Evolutionary conservation across 2,888 invertebrate genomes (phyloP), one percentile per base, ranked within the genome.

Genomic region (Empis stercorea): DNA sequence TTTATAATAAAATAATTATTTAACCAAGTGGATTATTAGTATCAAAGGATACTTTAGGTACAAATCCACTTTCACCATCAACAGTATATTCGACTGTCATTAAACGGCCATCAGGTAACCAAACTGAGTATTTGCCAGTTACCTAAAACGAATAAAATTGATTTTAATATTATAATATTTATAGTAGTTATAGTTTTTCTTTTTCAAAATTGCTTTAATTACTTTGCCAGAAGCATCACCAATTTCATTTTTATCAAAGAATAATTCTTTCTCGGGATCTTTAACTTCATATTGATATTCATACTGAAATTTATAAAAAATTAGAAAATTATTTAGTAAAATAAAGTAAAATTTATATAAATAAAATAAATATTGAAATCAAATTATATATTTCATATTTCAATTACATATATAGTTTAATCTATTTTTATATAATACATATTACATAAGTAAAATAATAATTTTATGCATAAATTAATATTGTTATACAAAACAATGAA

Each of bases 261-360:
- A 81, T 41, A 80, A 74, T 48, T 76, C 72, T 54, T 80, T 79
- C 56, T 80, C 79, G 54, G 76, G 74, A 61, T 82, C 81, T 61
- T 82, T 80, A 23, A 84, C 83, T 66, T 81, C 80, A 65, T 81
- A 84, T 65, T 81, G 75, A 67, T 79, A 83, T 63, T 81, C 78
- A 59, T 82, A 83, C 84, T 84, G 72, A 50, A 67, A 59, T 27
- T 27, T 7, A 32, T 43, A 27, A 15, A 45, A 48, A 43, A 20
- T 20, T 20, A 46, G 14, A 20, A 17, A 13, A 20, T 20, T n/a
- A n/a, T n/a, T n/a, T n/a, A n/a, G n/a, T n/a, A n/a, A n/a, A n/a
- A n/a, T n/a, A n/a, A n/a, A n/a, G n/a, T n/a, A n/a, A n/a, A n/a
- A n/a, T n/a, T n/a, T n/a, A n/a, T n/a, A n/a, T n/a, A n/a, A n/a